Percentiles rank a stretch among this genome's conserved stretches.
Evolutionary conservation across 2,113 vertebrate species (phyloP).

Genomic region (Vidua chalybeata): DNA sequence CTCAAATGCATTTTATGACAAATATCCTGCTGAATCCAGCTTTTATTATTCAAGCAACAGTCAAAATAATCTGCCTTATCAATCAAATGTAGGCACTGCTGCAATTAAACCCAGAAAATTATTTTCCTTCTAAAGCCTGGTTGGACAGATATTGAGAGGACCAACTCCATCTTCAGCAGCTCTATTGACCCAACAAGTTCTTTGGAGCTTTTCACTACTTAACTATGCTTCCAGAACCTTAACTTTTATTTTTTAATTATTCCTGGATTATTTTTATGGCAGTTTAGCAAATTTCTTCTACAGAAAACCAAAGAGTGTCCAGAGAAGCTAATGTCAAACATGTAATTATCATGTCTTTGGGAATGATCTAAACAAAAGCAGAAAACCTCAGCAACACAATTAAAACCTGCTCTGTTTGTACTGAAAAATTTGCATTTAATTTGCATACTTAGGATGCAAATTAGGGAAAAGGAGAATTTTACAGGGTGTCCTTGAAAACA

Average conservation of each 20-base stretch:
- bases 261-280: background rate
- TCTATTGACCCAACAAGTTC: background rate
- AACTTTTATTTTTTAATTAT: background rate
- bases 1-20: background rate
- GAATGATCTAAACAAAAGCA: background rate
- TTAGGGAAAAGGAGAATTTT: background rate
- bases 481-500: background rate
- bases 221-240: background rate
- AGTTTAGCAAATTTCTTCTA: background rate
- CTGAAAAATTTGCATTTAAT: background rate
- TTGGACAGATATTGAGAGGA: background rate
- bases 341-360: background rate
- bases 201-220: background rate
- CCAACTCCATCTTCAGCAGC: background rate
- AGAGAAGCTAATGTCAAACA: background rate
- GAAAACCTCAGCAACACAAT: background rate
- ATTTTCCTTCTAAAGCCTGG: background rate
- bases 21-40: background rate
- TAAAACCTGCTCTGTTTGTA: background rate
- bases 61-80: background rate
- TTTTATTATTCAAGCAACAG: background rate
- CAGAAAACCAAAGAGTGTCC: background rate
- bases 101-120: background rate
- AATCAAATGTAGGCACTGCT: background rate
- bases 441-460: background rate